Evolutionary conservation across 2,888 invertebrate genomes (phyloP).

Genomic region (Cheilosia vulpina): DNA sequence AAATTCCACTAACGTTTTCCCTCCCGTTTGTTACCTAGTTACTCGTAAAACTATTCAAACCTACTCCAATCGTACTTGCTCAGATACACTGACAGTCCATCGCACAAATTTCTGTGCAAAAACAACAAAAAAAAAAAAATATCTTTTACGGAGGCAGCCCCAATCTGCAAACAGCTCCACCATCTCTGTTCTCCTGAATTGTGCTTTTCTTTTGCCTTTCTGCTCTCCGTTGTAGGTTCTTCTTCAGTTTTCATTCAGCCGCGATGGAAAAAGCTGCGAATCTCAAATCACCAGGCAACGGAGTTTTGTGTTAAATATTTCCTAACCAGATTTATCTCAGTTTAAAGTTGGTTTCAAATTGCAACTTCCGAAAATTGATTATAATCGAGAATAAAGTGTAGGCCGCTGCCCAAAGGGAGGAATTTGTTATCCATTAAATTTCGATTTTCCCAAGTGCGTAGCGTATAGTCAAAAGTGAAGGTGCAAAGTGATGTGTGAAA

Average conservation of each 20-base stretch:
- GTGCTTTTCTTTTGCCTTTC: conserved; percentile 34
- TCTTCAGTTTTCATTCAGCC: conserved; percentile 66
- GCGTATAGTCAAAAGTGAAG: not conserved
- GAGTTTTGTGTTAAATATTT: conserved; percentile 35
- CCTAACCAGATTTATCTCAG: not conserved
- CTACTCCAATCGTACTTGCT: not conserved
- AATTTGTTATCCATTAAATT: not conserved
- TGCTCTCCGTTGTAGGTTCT: conserved; percentile 23
- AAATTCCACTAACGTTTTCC: too few species aligned
- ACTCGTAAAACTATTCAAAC: too few species aligned
- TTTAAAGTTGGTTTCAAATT: not conserved
- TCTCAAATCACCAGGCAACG: conserved; percentile 36
- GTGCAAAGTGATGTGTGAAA: conserved; percentile 55
- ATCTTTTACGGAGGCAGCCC: conserved; percentile 30
- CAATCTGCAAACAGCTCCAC: conserved; percentile 61
- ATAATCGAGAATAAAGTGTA: conserved; percentile 5
- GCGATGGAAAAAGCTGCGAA: conserved; percentile 71
- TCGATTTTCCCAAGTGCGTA: not conserved
- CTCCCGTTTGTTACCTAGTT: too few species aligned
- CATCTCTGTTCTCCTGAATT: conserved; percentile 19
- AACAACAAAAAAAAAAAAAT: not conserved
- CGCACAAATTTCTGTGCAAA: not conserved
- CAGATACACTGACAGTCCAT: not conserved
- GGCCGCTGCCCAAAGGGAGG: not conserved
- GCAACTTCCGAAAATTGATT: conserved; percentile 1